Evolutionary conservation across 1,140 invertebrate genomes (phyloP), one percentile per base, ranked within the genome.

Genomic region (Drosophila fuyamai): DNA sequence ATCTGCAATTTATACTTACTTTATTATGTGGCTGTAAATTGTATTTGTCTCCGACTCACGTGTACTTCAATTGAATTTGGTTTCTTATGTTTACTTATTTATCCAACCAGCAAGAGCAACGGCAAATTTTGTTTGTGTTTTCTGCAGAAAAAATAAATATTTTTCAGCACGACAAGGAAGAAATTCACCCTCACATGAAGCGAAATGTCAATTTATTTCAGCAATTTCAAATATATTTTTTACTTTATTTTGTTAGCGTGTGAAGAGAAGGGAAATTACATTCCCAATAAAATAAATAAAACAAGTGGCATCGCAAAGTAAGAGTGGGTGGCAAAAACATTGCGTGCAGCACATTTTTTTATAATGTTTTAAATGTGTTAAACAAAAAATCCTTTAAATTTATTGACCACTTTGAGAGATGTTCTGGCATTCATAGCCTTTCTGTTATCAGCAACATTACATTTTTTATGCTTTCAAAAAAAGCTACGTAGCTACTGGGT

Each of bases 151-250:
- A 48, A 53, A 66, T 8, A 67, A 47, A 48, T 71, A 71, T 14
- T 9, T 44, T 57, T 47, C 29, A 16, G 18, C 66, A 71, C 44
- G 61, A 35, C 10, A 35, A 27, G 46, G n/a, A 57, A 9, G 43
- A 56, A 50, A 23, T 46, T 18, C 51, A 16, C 40, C 35, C 70
- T 29, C 70, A 43, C 60, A 57, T n/a, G 18, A 32, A 29, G 46
- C 60, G 32, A 67, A 76, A 76, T 76, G 73, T 76, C 73, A 76
- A 76, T 76, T 76, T 76, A 67, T 76, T 76, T 76, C 47, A 36
- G 43, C 40, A 76, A 76, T 76, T 57, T 54, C 46, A 35, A 53
- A 54, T 48, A 54, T 32, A 53, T 67, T 54, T 59, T 51, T 27
- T n/a, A 29, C 23, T 75, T 55, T 62, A 35, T 43, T 71, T 23